A percentile compares a stretch with the other conserved stretches of the same genome.
phyloP scores from a whole-genome alignment of 2,888 invertebrate genomes.

The Drosophila mayaguana region DNA sequence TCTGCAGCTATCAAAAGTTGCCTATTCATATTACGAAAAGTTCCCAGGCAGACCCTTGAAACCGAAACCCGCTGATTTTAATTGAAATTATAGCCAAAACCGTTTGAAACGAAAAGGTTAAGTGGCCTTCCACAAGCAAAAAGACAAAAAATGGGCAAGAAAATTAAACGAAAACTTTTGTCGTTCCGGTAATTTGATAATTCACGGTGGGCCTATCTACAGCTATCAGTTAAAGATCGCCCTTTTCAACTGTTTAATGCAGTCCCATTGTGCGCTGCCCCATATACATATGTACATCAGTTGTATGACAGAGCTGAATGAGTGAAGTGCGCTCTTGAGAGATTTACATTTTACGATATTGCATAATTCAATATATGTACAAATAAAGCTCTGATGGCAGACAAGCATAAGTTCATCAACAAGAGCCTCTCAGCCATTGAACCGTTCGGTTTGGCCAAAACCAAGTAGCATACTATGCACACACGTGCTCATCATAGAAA shows the following conservation, averaged over 20 bases:
- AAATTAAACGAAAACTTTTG: slow-evolving; percentile 38
- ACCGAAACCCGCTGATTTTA: slow-evolving; percentile 45
- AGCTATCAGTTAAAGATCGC: neutral
- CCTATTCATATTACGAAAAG: slow-evolving; percentile 57
- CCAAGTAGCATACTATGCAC: slow-evolving; percentile 19
- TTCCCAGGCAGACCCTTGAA: slow-evolving; percentile 23
- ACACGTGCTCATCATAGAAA: neutral
- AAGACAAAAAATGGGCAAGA: slow-evolving; percentile 7
- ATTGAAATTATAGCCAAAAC: slow-evolving; percentile 62
- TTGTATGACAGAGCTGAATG: neutral
- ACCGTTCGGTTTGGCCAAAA: neutral
- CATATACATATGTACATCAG: neutral
- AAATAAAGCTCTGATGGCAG: slow-evolving; percentile 23
- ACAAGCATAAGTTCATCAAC: slow-evolving; percentile 39
- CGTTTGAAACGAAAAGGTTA: slow-evolving; percentile 34
- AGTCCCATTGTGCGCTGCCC: neutral
- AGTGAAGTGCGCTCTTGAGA: neutral
- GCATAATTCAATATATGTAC: slow-evolving; percentile 34
- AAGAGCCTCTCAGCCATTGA: slow-evolving; percentile 7
- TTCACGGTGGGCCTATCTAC: neutral
- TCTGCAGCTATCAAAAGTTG: slow-evolving; percentile 34
- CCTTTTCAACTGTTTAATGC: neutral
- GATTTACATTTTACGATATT: slow-evolving; percentile 26
- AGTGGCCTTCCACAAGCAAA: slow-evolving; percentile 21
- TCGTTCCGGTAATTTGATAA: slow-evolving; percentile 29